A percentile compares a stretch with the other conserved stretches of the same genome.
Evolutionary conservation across 1,140 invertebrate species (phyloP).

Genomic region (Pissodes strobi): DNA sequence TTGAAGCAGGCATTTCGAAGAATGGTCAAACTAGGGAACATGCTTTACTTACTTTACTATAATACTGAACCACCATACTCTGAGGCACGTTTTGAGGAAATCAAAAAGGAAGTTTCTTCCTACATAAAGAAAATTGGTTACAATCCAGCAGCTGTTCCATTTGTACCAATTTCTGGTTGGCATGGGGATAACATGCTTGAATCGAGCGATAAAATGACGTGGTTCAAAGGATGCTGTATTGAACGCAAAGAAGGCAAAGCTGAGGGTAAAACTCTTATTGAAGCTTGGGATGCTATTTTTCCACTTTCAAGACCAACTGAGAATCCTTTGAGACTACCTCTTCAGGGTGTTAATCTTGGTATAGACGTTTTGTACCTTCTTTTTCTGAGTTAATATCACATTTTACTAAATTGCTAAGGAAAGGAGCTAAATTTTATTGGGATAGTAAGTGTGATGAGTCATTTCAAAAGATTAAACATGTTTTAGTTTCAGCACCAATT

Average conservation of each 20-base stretch:
- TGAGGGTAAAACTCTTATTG: slow-evolving; percentile 86
- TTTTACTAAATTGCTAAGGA: no score
- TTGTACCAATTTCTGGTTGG: slow-evolving; percentile 99
- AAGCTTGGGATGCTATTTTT: slow-evolving; percentile 93
- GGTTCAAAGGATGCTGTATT: slow-evolving; percentile 97
- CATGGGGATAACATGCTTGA: slow-evolving; percentile 99
- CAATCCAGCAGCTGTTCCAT: slow-evolving; percentile 93
- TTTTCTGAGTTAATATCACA: no score
- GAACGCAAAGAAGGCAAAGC: slow-evolving; percentile 90
- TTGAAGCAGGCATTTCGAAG: no score
- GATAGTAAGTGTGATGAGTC: no score
- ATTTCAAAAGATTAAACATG: no score
- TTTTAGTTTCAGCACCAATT: no score
- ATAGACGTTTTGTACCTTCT: no score
- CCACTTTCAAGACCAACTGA: slow-evolving; percentile 93
- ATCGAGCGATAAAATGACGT: slow-evolving; percentile 86
- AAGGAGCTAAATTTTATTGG: no score
- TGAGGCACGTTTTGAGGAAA: slow-evolving; percentile 92
- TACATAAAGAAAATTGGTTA: slow-evolving; percentile 98
- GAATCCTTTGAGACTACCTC: slow-evolving; percentile 92
- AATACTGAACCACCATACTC: slow-evolving; percentile 96
- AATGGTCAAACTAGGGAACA: no score
- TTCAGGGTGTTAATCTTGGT: no score
- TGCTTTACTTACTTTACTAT: no score
- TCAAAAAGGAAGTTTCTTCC: slow-evolving; percentile 93